Evolutionary conservation across 2,797 vertebrate species (phyloP), one percentile per base, ranked within the genome.

Genomic region (Lacerta viridis): DNA sequence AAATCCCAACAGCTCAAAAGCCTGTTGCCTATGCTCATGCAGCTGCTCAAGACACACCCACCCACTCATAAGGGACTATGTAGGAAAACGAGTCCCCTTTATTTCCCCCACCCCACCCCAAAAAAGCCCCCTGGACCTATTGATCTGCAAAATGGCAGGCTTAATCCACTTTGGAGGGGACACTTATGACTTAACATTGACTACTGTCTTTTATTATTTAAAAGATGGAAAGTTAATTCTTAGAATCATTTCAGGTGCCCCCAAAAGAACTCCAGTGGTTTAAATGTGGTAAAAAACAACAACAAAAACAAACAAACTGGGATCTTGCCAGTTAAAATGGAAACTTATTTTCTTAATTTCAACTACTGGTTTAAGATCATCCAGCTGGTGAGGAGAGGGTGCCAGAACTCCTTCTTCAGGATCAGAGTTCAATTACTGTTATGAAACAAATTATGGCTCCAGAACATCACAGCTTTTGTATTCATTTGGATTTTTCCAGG

Each of bases 331-430:
- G 50, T 83, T 36, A n/a, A 87, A 80, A 72, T 41, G 25, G 66
- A 46, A 79, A 29, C 8, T 4, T 2, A 41, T 80, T 80, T 50
- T 25, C 25, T n/a, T 77, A 61, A 68, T 77, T 82, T 88, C 27
- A 83, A 66, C 50, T 82, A 46, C 25, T 50, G 20, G 74, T 83
- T 66, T 66, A 83, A 77, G 23, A 83, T 83, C 72, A 77, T n/a
- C 80, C 71, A 82, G 29, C 83, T 87, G 68, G 78, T 20, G 6
- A 68, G n/a, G n/a, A 87, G 33, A 87, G 33, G 46, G 55, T 81
- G 55, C 78, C 79, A 81, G 17, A 64, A 55, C 8, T 2, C 33
- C 46, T 71, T 69, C 66, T 68, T 80, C 15, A 39, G 3, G 68
- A 55, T 39, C 23, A 41, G 25, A 87, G 23, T 69, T 17, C 27